These are phyloP conservation scores for Sarcophaga subvicina DNA, from an alignment of 2,888 invertebrate species.

Conservation along the genomic window DNA sequence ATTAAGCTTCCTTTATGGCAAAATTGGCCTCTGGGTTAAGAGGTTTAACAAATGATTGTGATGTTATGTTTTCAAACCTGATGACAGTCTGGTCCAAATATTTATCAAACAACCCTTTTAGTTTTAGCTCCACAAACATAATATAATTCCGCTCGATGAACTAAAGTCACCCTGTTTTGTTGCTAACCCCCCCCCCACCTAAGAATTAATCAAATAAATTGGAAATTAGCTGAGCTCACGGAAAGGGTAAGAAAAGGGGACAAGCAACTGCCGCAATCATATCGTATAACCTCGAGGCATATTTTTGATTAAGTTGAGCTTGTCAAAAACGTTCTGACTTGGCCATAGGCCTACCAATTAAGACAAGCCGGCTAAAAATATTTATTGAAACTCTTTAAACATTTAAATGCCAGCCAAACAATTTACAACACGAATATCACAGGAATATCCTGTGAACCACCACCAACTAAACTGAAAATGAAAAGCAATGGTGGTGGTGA, in stretches of 20 bases:
- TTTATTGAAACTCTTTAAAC: too few relatives aligned
- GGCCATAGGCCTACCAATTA: too few relatives aligned
- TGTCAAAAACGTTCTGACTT: too few relatives aligned
- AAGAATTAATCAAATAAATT: not conserved
- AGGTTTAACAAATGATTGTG: not conserved
- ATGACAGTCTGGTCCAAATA: not conserved
- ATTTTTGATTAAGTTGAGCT: too few relatives aligned
- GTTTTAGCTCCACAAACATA: not conserved
- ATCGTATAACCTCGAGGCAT: too few relatives aligned
- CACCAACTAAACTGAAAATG: too few relatives aligned
- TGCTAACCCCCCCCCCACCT: not conserved
- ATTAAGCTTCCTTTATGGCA: not conserved
- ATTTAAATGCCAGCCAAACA: too few relatives aligned
- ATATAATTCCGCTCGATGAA: not conserved
- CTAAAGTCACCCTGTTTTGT: not conserved
- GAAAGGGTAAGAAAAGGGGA: not conserved
- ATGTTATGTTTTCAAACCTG: not conserved
- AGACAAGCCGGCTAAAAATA: too few relatives aligned
- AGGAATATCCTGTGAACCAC: too few relatives aligned
- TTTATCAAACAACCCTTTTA: not conserved
- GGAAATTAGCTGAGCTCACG: not conserved
- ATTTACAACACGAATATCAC: too few relatives aligned
- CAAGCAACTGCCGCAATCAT: not conserved
- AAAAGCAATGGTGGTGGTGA: not conserved
- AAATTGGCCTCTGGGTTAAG: too few relatives aligned